Evolutionary conservation across 2,797 vertebrate species (phyloP).

Genomic region (Hemibagrus guttatus): DNA sequence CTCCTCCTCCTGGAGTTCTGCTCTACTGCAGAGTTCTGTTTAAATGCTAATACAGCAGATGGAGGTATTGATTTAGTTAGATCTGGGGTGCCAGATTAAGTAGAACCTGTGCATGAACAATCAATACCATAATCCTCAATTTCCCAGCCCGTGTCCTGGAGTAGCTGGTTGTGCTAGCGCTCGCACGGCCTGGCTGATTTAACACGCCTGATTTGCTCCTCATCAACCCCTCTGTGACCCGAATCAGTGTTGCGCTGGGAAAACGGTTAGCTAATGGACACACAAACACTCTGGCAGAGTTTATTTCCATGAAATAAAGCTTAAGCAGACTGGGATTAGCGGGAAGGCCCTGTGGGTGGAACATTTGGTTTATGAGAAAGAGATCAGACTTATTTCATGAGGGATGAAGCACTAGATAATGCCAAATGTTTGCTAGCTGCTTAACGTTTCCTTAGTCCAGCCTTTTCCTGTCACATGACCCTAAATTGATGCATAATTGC

Average conservation of each 20-base stretch:
- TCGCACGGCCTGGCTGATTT: neutral
- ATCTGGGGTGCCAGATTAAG: slow-evolving; percentile 11
- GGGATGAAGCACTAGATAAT: neutral
- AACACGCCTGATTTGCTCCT: slow-evolving; percentile 18
- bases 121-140: slow-evolving; percentile 27
- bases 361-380: slow-evolving; percentile 3
- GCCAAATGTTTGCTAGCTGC: too few species aligned
- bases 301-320: slow-evolving; percentile 21
- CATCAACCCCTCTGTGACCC: slow-evolving; percentile 9
- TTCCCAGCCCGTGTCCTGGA: neutral
- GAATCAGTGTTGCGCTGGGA: neutral
- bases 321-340: neutral
- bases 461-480: neutral
- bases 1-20: neutral
- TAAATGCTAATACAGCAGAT: slow-evolving; percentile 25
- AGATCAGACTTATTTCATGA: neutral
- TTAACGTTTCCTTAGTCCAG: neutral
- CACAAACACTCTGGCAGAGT: neutral
- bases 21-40: neutral
- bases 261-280: neutral
- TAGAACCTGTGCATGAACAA: slow-evolving; percentile 2
- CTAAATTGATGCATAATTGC: neutral
- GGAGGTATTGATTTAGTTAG: neutral
- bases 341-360: neutral
- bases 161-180: neutral